Base-by-base conservation (phyloP, 1,140 invertebrate species). In the Lepeophtheirus salmonis region DNA sequence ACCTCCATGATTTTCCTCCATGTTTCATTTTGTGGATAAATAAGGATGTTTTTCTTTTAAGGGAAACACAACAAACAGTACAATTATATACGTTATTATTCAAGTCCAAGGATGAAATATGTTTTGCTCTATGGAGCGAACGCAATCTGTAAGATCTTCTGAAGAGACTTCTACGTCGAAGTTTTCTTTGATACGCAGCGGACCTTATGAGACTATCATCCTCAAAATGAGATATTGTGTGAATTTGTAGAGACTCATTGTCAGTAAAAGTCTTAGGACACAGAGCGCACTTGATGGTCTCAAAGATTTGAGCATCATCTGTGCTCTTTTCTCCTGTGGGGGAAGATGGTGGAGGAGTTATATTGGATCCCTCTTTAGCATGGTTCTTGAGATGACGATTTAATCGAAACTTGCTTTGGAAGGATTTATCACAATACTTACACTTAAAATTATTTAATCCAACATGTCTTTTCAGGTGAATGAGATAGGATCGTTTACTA, bases 391-490 rank as follows among this genome's bases (percentile, higher is more conserved):
- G 14, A 20, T 61, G 59, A 13, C 50, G 16, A n/a, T 56, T 52
- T n/a, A 61, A 30, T 13, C 50, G 54, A n/a, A 21, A 16, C 10
- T 50, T 17, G n/a, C 50, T 48, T 25, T 22, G 22, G 13, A 61
- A 61, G 18, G 51, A 50, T 26, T 55, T 61, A 21, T n/a, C 17
- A 61, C 59, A 61, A 26, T 55, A 61, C 12, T 61, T 53, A 23
- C 59, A 61, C 23, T 54, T 61, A 23, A 61, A 53, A 41, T n/a
- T n/a, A 14, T 53, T 61, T 3, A 61, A 24, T 23, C 18, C 20
- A 2, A 48, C 59, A 21, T 61, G 59, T 26, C 50, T 1, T 17
- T 50, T 56, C n/a, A 61, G 41, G 25, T 61, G 59, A 12, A 61
- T 53, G 13, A 61, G 16, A 20, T 61, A 61, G 4, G 59, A 52